These are phyloP conservation scores for Bugulina stolonifera DNA, from an alignment of 2,888 invertebrate genomes.

Conservation along the genomic window DNA sequence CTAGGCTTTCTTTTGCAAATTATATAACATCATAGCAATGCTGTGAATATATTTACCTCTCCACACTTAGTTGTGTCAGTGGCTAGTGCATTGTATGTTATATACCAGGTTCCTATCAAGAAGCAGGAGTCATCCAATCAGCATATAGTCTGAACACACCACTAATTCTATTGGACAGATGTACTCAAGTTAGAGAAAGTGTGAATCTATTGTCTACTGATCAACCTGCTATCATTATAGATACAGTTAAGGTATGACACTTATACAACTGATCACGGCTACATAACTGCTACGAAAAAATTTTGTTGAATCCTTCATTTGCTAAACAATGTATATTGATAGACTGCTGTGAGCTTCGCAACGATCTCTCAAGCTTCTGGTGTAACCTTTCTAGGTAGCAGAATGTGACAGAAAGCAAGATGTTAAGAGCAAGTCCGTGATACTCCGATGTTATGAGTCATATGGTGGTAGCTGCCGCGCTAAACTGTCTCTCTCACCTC, in stretches of 20 bases:
- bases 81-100: too few species aligned
- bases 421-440: background rate
- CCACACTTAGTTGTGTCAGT: too few species aligned
- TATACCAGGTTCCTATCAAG: conserved; percentile 52
- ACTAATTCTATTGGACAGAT: conserved; percentile 30
- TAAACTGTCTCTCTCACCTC: background rate
- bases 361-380: too few species aligned
- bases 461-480: background rate
- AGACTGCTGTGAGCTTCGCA: too few species aligned
- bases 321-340: too few species aligned
- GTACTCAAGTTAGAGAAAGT: background rate
- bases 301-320: too few species aligned
- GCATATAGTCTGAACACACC: conserved; percentile 53
- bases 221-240: conserved; percentile 10
- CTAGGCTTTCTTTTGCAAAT: too few species aligned
- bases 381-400: background rate
- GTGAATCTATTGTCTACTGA: background rate
- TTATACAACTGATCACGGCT: too few species aligned
- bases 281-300: too few species aligned
- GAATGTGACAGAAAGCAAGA: conserved; percentile 16
- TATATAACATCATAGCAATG: too few species aligned
- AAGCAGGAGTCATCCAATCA: conserved; percentile 51
- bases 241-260: conserved; percentile 20
- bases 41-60: too few species aligned
- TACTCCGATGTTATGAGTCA: conserved; percentile 17